Evolutionary conservation across 30 jellyfish, hydroid and myxozoan genomes (phyloP), one percentile per base, ranked within the genome.

Genomic region (Hydra vulgaris): DNA sequence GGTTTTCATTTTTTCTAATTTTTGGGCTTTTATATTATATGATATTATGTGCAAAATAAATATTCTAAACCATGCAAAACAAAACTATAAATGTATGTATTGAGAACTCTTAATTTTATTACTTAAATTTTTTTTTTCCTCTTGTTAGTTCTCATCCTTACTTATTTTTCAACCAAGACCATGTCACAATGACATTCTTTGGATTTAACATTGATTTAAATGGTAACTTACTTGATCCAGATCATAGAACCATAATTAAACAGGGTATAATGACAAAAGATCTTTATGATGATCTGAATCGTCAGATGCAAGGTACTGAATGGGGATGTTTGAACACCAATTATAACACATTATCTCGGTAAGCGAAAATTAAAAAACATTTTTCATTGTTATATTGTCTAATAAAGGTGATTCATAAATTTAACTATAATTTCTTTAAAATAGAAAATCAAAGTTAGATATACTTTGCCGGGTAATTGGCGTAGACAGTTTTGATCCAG

Each of bases 391-490:
- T 1, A 25, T 23, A n/a, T 71, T 53, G 53, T n/a, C n/a, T n/a
- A n/a, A n/a, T n/a, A n/a, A n/a, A n/a, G n/a, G n/a, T n/a, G n/a
- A n/a, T n/a, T n/a, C n/a, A n/a, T n/a, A n/a, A n/a, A n/a, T n/a
- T n/a, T n/a, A n/a, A 71, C 5, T 17, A 15, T 74, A 18, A 7
- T 74, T 68, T 40, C 15, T 24, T 0, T 74, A 8, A 1, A 71
- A 17, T 27, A 81, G 87, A 73, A 0, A 22, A 56, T 15, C 80
- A 72, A 74, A 69, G 25, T 25, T 81, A 70, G 61, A 23, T 20
- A 25, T 77, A 7, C 74, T 87, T 21, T 81, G 95, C 53, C 69
- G 76, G 40, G 95, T 87, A 5, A 80, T 87, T 86, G 95, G 95
- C 17, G 72, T 81, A 17, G 82, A 74, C 52, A 70, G n/a, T 40